phyloP scores from a whole-genome alignment of 2,888 invertebrate species.

The Macrosiphum euphorbiae region DNA sequence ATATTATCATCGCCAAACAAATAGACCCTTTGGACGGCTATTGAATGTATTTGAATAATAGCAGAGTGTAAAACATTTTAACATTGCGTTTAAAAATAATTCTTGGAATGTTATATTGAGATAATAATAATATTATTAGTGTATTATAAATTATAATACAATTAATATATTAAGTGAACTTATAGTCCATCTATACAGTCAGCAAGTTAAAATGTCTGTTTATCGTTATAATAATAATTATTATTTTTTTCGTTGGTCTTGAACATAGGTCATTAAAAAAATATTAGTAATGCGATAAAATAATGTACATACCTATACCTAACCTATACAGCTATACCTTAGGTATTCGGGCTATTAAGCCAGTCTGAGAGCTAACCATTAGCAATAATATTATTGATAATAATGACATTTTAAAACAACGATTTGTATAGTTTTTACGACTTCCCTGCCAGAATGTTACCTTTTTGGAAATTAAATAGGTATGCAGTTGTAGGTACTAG shows the following conservation, averaged over 20 bases:
- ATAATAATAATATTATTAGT: neutral
- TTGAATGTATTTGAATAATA: neutral
- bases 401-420: neutral
- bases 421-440: neutral
- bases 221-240: neutral
- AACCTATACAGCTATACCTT: too few species aligned
- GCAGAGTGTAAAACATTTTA: neutral
- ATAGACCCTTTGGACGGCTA: neutral
- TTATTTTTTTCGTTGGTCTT: neutral
- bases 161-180: neutral
- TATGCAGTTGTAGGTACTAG: neutral
- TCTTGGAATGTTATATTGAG: neutral
- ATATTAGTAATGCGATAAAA: neutral
- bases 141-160: neutral
- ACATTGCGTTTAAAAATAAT: neutral
- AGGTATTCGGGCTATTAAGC: neutral
- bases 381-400: neutral
- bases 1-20: neutral
- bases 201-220: neutral
- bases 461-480: too few species aligned
- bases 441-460: neutral
- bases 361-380: too few species aligned
- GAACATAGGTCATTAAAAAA: neutral
- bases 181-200: neutral
- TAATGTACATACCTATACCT: neutral